Evolutionary conservation across 2,797 vertebrate species (phyloP), one percentile per base, ranked within the genome.

Genomic region (Allobates femoralis): DNA sequence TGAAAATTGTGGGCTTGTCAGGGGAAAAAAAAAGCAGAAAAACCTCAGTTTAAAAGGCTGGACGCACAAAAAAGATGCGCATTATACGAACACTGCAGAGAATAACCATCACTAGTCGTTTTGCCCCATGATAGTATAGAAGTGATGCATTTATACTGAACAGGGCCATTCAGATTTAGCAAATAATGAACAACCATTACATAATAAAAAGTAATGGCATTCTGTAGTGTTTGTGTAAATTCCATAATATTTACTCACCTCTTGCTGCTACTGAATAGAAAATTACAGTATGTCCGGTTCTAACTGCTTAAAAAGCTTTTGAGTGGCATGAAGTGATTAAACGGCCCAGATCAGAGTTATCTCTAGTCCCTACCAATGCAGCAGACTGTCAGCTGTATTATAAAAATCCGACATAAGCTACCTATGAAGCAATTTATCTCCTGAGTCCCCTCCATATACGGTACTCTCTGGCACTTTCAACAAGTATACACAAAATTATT

Each of bases 1-100:
- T 96, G 96, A 96, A 98, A 98, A 98, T 97, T 97, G 96, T 92
- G 95, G 95, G 97, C 97, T 97, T 99, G 98, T 99, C 98, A 99
- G 97, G 96, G 94, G 96, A 95, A 95, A 95, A 95, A 78, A 96
- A 95, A 95, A 94, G 95, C 94, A 93, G 94, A 94, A 94, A 95
- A 94, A 94, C 92, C 91, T 92, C 92, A 91, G 93, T 94, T 94
- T 94, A 94, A 95, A 95, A 94, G 94, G 93, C 94, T 93, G 94
- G 95, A 95, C 94, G 94, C 93, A 95, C 32, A 74, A 62, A 62
- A 94, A 94, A 95, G 94, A 95, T 86, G 92, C 92, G 85, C 92
- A 92, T 26, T 16, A 92, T 93, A 93, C 91, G 94, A 94, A 95
- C 92, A 91, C 93, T 93, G 92, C 90, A 90, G 56, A 91, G 93